Base-by-base conservation (phyloP, 2,888 invertebrate genomes). In the Dasypolia templi region DNA sequence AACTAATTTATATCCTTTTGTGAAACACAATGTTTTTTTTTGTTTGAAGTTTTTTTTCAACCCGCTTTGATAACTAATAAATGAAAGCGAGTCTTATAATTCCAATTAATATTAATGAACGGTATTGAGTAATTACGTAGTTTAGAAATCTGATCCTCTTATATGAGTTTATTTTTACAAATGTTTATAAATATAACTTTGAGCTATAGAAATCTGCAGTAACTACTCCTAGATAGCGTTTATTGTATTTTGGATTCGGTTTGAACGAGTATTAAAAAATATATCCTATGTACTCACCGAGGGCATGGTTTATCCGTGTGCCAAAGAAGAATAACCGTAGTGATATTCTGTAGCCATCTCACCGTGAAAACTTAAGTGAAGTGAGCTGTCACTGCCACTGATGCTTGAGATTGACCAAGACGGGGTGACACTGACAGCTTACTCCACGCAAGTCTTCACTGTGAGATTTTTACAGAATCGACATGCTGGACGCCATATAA, bases 1-100 rank as follows among this genome's bases (percentile, higher is more conserved):
- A 65, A 82, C 65, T 66, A 82, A 81, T 82, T 73, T 81, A 82
- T 77, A 77, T 68, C 53, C 56, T 66, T 73, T 69, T 72, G 61
- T 46, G 63, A 68, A 81, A 73, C 82, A 81, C 46, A 42, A 44
- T 29, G 51, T 55, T n/a, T 14, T 42, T 53, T 72, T 51, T 69
- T 56, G 61, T 72, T 79, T 66, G 39, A 66, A 65, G 70, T 80
- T 75, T 66, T 70, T 76, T 75, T 70, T 46, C 26, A 65, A 56
- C 32, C 22, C 11, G 63, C 59, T 49, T 67, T 82, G 63, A 83
- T 61, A 72, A 35, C 59, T 82, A 77, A 80, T 68, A 29, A 72
- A 65, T 17, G 26, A 75, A 73, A 71, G 71, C 59, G 64, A 77
- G 51, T 51, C 44, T 67, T 78, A 73, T 53, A 73, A 66, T 79